Percentiles rank a stretch among this genome's conserved stretches.
Evolutionary conservation across 2,113 vertebrate genomes (phyloP).

Genomic region (Electrona antarctica): DNA sequence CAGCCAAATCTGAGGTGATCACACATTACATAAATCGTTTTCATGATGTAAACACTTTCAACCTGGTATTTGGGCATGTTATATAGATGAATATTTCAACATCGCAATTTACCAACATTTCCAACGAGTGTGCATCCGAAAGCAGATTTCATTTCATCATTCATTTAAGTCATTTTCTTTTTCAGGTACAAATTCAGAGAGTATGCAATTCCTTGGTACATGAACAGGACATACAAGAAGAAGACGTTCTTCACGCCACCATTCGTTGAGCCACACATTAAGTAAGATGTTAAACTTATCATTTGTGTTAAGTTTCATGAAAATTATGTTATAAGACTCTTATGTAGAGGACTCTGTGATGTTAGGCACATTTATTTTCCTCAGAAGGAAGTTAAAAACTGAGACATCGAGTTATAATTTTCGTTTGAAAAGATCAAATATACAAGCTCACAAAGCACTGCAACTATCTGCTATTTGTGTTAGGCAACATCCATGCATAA

Average conservation of each 20-base stretch:
- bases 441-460: too few relatives aligned
- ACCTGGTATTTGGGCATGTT: too few relatives aligned
- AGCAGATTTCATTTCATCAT: too few relatives aligned
- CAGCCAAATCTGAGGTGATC: too few relatives aligned
- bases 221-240: constrained; percentile 86
- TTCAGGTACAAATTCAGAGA: constrained; percentile 90
- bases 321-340: too few relatives aligned
- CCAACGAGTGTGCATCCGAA: not conserved
- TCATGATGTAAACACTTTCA: too few relatives aligned
- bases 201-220: constrained; percentile 92
- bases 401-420: not conserved
- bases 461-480: too few relatives aligned
- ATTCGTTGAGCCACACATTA: constrained; percentile 84
- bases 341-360: too few relatives aligned
- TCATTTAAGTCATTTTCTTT: not conserved
- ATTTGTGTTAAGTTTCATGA: not conserved
- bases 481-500: not conserved
- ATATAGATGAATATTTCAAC: too few relatives aligned
- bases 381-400: not conserved
- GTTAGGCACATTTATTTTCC: not conserved
- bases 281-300: constrained; percentile 73
- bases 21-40: too few relatives aligned
- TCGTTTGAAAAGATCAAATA: too few relatives aligned
- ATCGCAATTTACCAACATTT: too few relatives aligned
- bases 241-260: constrained; percentile 85